Evolutionary conservation across 2,888 invertebrate species (phyloP).

Genomic region (Xanthia icteritia): DNA sequence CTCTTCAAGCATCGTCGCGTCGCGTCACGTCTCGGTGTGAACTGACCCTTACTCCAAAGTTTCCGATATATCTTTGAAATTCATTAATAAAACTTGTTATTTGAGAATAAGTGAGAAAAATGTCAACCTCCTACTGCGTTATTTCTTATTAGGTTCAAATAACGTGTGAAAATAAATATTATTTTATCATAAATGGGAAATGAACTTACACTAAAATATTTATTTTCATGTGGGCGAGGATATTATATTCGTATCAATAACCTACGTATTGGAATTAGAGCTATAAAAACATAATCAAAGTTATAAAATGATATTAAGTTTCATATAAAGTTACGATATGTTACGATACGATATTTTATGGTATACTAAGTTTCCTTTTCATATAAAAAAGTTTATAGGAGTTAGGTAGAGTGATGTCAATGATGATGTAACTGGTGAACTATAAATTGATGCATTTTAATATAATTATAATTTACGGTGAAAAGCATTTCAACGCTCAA

Average conservation of each 20-base stretch:
- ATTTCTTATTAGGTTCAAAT: conserved; percentile 17
- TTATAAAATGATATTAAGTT: conserved; percentile 29
- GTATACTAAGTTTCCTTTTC: not conserved
- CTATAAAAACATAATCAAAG: conserved; percentile 57
- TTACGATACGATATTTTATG: no score
- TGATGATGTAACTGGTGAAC: not conserved
- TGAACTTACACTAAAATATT: conserved; percentile 7
- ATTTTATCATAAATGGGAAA: conserved; percentile 26
- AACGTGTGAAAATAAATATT: conserved; percentile 54
- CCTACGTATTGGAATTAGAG: not conserved
- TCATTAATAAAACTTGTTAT: conserved; percentile 17
- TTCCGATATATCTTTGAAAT: conserved; percentile 24
- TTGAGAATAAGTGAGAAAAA: conserved; percentile 12
- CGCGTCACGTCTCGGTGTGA: no score
- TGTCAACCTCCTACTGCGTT: conserved; percentile 28
- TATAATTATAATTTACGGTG: not conserved
- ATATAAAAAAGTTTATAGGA: conserved; percentile 1
- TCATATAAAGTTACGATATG: conserved; percentile 23
- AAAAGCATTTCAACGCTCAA: not conserved
- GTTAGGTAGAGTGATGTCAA: not conserved
- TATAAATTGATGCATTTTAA: not conserved
- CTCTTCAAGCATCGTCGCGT: no score
- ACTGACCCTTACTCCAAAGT: not conserved
- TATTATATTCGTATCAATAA: conserved; percentile 21
- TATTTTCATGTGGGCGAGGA: conserved; percentile 17